A percentile compares a stretch with the other conserved stretches of the same genome.
phyloP scores from a whole-genome alignment of 1,140 invertebrate genomes.

The Heliconius himera region DNA sequence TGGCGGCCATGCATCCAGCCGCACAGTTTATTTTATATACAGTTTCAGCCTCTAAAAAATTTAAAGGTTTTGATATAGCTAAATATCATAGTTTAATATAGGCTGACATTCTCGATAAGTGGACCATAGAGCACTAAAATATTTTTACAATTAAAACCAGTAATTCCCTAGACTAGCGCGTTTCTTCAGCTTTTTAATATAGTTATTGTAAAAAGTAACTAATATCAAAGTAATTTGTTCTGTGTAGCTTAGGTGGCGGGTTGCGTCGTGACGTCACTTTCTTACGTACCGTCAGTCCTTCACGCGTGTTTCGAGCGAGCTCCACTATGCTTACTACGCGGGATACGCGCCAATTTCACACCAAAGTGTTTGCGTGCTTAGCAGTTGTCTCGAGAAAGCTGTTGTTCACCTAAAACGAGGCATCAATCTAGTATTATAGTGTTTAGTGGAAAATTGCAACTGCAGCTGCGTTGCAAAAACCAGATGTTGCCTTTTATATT shows the following conservation, averaged over 20 bases:
- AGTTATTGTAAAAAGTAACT: neutral
- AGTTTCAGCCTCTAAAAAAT: neutral
- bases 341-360: neutral
- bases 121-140: too few relatives aligned
- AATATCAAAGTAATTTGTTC: neutral
- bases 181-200: too few relatives aligned
- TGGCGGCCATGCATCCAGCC: conserved; percentile 27
- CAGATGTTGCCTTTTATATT: neutral
- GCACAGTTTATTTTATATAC: neutral
- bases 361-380: conserved; percentile 12
- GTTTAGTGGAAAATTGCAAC: neutral
- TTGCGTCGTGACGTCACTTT: neutral
- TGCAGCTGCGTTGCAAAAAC: neutral
- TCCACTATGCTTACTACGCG: conserved; percentile 9
- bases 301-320: too few relatives aligned
- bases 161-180: too few relatives aligned
- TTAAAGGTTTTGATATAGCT: too few relatives aligned
- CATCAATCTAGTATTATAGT: neutral
- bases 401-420: neutral
- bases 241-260: neutral
- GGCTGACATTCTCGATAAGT: too few relatives aligned
- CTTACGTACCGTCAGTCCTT: too few relatives aligned
- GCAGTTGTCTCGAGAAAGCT: neutral
- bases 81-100: too few relatives aligned
- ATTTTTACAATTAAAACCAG: too few relatives aligned